Evolutionary conservation across 2,113 vertebrate genomes (phyloP).

Genomic region (Stegastes partitus): DNA sequence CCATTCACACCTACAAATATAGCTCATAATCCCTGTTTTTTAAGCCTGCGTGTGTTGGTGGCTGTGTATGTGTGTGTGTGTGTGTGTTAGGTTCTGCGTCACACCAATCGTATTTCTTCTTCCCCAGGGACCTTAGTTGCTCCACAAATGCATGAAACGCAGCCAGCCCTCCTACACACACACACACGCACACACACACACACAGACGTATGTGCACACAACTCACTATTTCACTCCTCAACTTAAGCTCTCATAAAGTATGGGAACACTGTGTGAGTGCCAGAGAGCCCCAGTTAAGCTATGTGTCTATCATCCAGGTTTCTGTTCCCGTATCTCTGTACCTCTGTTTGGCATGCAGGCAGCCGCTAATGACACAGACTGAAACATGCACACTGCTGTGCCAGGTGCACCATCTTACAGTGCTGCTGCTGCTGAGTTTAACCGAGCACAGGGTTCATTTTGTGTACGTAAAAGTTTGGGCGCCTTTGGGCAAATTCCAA

Average conservation of each 20-base stretch:
- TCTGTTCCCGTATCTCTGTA: constrained; percentile 30
- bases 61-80: constrained; percentile 22
- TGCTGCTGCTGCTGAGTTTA: constrained; percentile 29
- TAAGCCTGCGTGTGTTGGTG: constrained; percentile 40
- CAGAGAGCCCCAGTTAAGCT: constrained; percentile 51
- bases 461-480: background rate
- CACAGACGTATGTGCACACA: constrained; percentile 4
- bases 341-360: constrained; percentile 43
- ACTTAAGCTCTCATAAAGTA: constrained; percentile 39
- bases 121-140: constrained; percentile 49
- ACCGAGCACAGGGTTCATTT: constrained; percentile 9
- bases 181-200: constrained; percentile 15
- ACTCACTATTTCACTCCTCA: constrained; percentile 33
- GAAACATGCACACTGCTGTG: constrained; percentile 23
- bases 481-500: too few relatives aligned
- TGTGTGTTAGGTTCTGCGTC: constrained; percentile 44
- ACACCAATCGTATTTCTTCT: constrained; percentile 46
- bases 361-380: constrained; percentile 39
- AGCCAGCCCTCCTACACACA: constrained; percentile 27
- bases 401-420: constrained; percentile 57
- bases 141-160: constrained; percentile 57
- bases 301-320: constrained; percentile 44
- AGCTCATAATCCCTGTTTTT: constrained; percentile 69
- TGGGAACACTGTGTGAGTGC: constrained; percentile 40
- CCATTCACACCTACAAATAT: constrained; percentile 73